Base-by-base conservation (phyloP, 2,888 invertebrate genomes). In the Apantesis nais region DNA sequence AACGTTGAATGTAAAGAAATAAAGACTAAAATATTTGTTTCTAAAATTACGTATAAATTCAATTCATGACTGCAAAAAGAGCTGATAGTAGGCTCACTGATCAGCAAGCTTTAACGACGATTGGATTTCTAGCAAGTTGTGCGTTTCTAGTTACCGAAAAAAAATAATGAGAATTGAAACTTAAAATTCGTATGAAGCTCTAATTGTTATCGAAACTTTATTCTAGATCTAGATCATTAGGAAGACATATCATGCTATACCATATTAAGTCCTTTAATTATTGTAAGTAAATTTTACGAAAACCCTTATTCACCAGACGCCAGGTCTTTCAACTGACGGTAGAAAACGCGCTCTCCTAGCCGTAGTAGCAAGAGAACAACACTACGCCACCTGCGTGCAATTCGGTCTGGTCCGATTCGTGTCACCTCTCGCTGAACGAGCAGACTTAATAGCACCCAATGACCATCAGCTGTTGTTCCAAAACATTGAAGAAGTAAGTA, bases 381-480 rank as follows among this genome's bases (percentile, higher is more conserved):
- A 98, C 83, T 98, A 97, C 84, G 96, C 97, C 77, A 96, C 97
- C 1, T 96, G 97, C 68, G 91, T 98, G 69, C 97, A 98, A 85
- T 98, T 97, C 85, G 98, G 98, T 7, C 95, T 97, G 74, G 96
- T 97, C 74, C 95, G 98, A 74, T 98, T 98, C 89, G 97, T 97
- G 63, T 96, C 97, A 0, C 97, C 98, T 0, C 89, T 98, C 77
- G 95, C 96, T 9, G 98, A 98, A 84, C 95, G 97, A 72, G 96
- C 96, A 66, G 98, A 98, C 85, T 95, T 98, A 19, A 96, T 98
- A 68, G 96, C 97, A 3, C 96, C 97, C 1, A 96, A 96, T 67
- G 98, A 98, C 86, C 98, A 98, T 89, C 96, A 97, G 87, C 95
- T 97, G 52, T 93, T 98, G 70, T 98, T 98, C 89, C 98, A 98